Evolutionary conservation across 23 tunicate species (phyloP).

Genomic region (Diplosoma virens): DNA sequence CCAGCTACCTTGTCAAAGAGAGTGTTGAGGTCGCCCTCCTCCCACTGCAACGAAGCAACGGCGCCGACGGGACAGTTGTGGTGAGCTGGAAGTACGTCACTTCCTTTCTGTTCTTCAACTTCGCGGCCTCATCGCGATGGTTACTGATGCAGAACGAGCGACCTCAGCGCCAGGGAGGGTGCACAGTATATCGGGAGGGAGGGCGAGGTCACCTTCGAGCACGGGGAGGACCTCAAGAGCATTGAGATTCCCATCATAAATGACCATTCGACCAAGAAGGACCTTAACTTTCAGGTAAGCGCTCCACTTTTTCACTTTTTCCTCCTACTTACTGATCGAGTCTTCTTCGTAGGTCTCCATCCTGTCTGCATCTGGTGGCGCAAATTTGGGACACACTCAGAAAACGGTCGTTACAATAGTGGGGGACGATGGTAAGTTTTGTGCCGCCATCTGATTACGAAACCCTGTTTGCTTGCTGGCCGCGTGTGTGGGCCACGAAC

Average conservation of each 20-base stretch:
- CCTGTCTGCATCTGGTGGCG: slow-evolving; percentile 68
- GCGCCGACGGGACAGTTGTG: slow-evolving; percentile 81
- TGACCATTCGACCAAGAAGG: slow-evolving; percentile 84
- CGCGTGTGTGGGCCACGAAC: too few species aligned
- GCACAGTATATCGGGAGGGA: slow-evolving; percentile 62
- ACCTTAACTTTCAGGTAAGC: slow-evolving; percentile 82
- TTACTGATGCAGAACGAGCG: slow-evolving; percentile 35
- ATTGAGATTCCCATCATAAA: slow-evolving; percentile 79
- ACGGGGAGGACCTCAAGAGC: slow-evolving; percentile 85
- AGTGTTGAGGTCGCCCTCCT: slow-evolving; percentile 76
- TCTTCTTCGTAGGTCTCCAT: slow-evolving; percentile 24
- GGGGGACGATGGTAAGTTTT: slow-evolving; percentile 90
- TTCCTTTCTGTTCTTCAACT: neutral
- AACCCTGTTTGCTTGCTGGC: too few species aligned
- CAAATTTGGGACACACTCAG: slow-evolving; percentile 90
- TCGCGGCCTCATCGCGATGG: neutral
- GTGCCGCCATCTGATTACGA: neutral
- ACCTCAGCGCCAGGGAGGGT: slow-evolving; percentile 79
- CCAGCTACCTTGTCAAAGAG: slow-evolving; percentile 92
- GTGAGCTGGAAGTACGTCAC: slow-evolving; percentile 62
- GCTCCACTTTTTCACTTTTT: too few species aligned
- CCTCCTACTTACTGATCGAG: too few species aligned
- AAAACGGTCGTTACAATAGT: slow-evolving; percentile 88
- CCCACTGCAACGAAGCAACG: slow-evolving; percentile 80
- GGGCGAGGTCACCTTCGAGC: slow-evolving; percentile 76